Evolutionary conservation across 2,113 vertebrate genomes (phyloP).

Genomic region (Empidonax alnorum): DNA sequence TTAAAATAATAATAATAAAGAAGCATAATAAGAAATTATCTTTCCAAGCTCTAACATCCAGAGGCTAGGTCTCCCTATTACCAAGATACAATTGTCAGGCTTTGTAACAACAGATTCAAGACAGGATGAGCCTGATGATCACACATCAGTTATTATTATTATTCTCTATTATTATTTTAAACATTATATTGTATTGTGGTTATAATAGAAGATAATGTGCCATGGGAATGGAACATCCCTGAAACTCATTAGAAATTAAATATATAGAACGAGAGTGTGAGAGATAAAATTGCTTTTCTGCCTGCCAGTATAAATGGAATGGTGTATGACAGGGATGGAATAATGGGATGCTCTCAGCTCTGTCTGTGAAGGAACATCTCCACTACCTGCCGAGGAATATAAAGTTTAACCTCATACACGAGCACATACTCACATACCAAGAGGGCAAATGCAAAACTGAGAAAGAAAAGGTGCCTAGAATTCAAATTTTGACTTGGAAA

Average conservation of each 20-base stretch:
- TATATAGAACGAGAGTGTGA: conserved; percentile 20
- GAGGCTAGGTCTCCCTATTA: not conserved
- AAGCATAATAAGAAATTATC: not conserved
- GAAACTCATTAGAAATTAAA: conserved; percentile 64
- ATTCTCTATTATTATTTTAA: conserved; percentile 35
- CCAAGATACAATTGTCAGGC: not conserved
- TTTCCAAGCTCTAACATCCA: not conserved
- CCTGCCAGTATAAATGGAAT: conserved; percentile 19
- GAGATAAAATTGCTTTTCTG: conserved; percentile 51
- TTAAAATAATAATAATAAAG: not conserved
- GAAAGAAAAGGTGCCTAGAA: not conserved
- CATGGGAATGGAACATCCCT: conserved; percentile 19
- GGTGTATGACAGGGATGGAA: conserved; percentile 12
- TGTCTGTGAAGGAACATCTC: not conserved
- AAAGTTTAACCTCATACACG: not conserved
- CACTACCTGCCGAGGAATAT: not conserved
- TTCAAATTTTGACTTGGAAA: conserved; percentile 28
- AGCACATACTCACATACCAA: not conserved
- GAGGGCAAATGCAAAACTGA: not conserved
- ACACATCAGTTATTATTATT: conserved; percentile 37
- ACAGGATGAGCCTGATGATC: conserved; percentile 12
- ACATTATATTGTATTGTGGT: not conserved
- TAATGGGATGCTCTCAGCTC: conserved; percentile 24
- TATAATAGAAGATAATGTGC: conserved; percentile 40
- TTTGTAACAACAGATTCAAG: not conserved